Conservation (phyloP, 2,797 vertebrate genomes). For the Rhynchotus rufescens region DNA sequence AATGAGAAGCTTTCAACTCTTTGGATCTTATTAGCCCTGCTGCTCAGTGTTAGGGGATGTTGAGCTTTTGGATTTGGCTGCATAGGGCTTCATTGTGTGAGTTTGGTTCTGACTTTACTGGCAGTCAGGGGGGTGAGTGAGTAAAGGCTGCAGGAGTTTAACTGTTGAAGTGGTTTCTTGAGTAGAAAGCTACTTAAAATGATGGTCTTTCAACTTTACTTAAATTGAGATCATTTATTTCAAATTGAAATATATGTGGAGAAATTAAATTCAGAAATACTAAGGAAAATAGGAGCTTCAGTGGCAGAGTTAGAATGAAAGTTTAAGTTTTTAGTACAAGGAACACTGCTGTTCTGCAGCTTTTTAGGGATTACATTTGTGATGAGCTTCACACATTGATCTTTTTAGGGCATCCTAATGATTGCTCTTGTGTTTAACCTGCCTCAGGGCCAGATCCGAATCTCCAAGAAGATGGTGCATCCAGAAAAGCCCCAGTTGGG, state of each 20-base stretch:
- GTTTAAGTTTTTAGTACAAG: not conserved
- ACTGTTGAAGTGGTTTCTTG: not conserved
- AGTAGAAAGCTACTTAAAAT: not conserved
- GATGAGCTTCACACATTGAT: not conserved
- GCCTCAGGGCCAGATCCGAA: constrained; percentile 90
- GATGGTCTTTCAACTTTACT: fast-evolving
- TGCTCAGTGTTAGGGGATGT: not conserved
- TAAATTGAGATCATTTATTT: not conserved
- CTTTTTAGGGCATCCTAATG: not conserved
- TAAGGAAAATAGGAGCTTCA: not conserved
- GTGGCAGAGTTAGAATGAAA: not conserved
- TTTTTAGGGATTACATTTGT: not conserved
- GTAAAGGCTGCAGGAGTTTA: not conserved
- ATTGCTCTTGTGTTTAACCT: not conserved
- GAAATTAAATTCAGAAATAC: not conserved
- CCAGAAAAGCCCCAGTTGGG: constrained; percentile 95
- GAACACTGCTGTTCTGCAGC: not conserved
- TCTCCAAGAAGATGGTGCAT: constrained; percentile 95
- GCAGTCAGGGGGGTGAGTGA: not conserved
- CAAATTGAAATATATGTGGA: not conserved
- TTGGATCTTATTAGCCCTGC: not conserved
- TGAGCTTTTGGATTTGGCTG: not conserved
- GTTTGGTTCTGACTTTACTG: not conserved
- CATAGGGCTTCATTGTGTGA: not conserved
- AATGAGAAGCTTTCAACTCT: not conserved